Evolutionary conservation across 2,797 vertebrate species (phyloP), one percentile per base, ranked within the genome.

Genomic region (Sciurus carolinensis): DNA sequence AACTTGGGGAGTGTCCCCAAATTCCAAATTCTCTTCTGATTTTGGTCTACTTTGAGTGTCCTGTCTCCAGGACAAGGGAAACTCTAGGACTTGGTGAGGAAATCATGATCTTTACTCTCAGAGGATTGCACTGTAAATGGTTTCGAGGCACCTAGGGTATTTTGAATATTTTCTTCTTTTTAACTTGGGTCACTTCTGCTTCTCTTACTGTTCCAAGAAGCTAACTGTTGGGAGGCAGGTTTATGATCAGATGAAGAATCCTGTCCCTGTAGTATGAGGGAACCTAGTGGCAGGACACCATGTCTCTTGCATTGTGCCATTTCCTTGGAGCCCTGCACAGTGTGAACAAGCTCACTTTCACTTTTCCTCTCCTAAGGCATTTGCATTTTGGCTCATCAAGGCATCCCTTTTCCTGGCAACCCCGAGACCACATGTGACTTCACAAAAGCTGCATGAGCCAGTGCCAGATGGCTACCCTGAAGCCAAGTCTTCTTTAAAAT

Each of bases 381-480:
- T 97, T 98, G 93, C 96, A 97, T 98, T 97, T 97, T 98, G 97
- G 97, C 97, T 98, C 94, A 97, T 97, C 93, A 97, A 96, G 75
- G 33, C 93, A 93, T 95, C 91, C 84, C 80, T 96, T 97, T 98
- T 98, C 95, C 96, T 97, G 96, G 97, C 96, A 98, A 91, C 94
- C 83, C 90, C 0, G 0, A 82, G 91, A 94, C 86, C 88, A 96
- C 97, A 98, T 88, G 97, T 97, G 97, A 98, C 93, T 97, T 97
- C 97, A 97, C 97, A 96, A 97, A 97, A 98, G 91, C 96, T 67
- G 69, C 28, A 36, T 75, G 95, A 97, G 75, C 87, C 0, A 24
- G 26, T 97, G 97, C 97, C 97, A 93, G 93, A 95, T 18, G 39
- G 86, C 79, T 67, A 81, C 30, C 67, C 72, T 44, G 52, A 80